Evolutionary conservation across 2,797 vertebrate genomes (phyloP).

Genomic region (Helostoma temminkii): DNA sequence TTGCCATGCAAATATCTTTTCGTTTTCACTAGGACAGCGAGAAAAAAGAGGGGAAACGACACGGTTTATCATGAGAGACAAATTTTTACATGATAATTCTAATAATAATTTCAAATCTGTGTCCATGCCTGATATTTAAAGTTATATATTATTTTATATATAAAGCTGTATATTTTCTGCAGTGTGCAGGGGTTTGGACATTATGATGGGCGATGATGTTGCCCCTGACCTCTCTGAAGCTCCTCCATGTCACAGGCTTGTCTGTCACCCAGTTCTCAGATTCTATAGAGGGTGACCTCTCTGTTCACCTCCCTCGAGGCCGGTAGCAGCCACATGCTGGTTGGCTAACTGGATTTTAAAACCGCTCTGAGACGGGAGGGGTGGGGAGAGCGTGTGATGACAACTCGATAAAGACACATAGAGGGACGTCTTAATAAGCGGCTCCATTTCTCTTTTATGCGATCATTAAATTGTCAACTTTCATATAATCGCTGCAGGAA

Average conservation of each 20-base stretch:
- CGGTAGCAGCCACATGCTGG: slow-evolving; percentile 69
- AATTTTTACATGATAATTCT: too few relatives aligned
- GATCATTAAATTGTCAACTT: neutral
- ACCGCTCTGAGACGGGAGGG: slow-evolving; percentile 11
- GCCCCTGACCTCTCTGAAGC: slow-evolving; percentile 22
- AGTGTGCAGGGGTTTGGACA: slow-evolving; percentile 23
- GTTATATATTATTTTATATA: neutral
- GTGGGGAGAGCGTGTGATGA: slow-evolving; percentile 6
- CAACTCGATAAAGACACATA: slow-evolving; percentile 32
- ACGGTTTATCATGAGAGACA: too few relatives aligned
- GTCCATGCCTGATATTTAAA: neutral
- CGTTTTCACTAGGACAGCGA: too few relatives aligned
- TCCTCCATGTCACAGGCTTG: slow-evolving; percentile 52
- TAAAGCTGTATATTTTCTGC: slow-evolving; percentile 9
- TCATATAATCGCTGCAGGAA: neutral
- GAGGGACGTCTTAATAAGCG: slow-evolving; percentile 49
- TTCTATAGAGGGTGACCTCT: slow-evolving; percentile 64
- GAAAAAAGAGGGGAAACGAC: neutral
- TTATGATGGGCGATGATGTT: slow-evolving; percentile 23
- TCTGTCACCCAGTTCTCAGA: slow-evolving; percentile 46
- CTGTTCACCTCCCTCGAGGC: slow-evolving; percentile 66
- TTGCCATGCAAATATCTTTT: neutral
- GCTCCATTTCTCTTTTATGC: neutral
- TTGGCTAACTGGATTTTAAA: slow-evolving; percentile 69
- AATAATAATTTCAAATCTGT: too few relatives aligned